A percentile compares a stretch with the other conserved stretches of the same genome.
Evolutionary conservation across 2,888 invertebrate species (phyloP).

Genomic region (Anoplius nigerrimus): DNA sequence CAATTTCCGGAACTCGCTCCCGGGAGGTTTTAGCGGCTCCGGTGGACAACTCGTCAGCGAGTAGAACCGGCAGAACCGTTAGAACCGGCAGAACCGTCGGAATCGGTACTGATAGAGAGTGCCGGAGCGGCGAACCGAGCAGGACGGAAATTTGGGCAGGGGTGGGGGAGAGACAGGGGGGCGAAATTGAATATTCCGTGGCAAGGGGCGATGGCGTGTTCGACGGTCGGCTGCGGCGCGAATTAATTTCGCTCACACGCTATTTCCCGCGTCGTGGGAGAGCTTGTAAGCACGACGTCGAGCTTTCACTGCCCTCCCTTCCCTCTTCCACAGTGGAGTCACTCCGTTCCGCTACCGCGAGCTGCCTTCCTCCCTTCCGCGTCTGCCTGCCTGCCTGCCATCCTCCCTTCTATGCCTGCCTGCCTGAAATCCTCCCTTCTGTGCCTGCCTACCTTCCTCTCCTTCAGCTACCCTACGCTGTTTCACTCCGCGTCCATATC

Average conservation of each 20-base stretch:
- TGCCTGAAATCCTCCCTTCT: constrained; percentile 15
- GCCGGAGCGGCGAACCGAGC: not conserved
- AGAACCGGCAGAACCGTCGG: too few relatives aligned
- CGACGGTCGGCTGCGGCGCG: constrained; percentile 1
- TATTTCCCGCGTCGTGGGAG: constrained; percentile 11
- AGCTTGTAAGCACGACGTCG: constrained; percentile 16
- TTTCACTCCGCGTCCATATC: constrained; percentile 1
- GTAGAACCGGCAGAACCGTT: too few relatives aligned
- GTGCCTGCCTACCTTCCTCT: constrained; percentile 26
- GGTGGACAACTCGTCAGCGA: too few relatives aligned
- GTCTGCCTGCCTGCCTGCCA: too few relatives aligned
- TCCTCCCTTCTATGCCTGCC: too few relatives aligned
- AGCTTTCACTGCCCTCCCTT: not conserved
- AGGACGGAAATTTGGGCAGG: constrained; percentile 23
- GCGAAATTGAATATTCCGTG: constrained; percentile 29
- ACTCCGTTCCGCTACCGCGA: too few relatives aligned
- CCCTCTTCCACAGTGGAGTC: too few relatives aligned
- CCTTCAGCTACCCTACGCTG: constrained; percentile 13
- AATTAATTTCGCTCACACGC: constrained; percentile 33
- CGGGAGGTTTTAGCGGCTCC: too few relatives aligned
- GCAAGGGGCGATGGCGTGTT: constrained; percentile 9
- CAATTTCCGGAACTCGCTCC: too few relatives aligned
- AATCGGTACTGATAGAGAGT: too few relatives aligned
- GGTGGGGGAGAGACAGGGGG: too few relatives aligned
- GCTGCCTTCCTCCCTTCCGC: too few relatives aligned